These are phyloP conservation scores for Mactromeris polynyma DNA, from an alignment of 2,888 invertebrate genomes.

Conservation along the genomic window DNA sequence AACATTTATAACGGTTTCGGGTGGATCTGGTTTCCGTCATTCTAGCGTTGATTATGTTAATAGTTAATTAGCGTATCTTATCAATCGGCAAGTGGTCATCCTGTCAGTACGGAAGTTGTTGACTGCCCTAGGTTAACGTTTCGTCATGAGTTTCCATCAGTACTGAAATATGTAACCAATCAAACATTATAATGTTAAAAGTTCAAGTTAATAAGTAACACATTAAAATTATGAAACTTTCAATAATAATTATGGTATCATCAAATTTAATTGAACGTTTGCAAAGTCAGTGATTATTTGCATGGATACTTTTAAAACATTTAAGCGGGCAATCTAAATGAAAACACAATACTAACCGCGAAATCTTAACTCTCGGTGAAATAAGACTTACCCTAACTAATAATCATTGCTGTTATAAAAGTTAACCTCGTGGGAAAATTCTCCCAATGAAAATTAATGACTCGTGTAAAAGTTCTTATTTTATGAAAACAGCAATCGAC, in stretches of 20 bases:
- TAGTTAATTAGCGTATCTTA: conserved; percentile 53
- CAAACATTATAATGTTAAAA: no score
- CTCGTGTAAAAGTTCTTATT: background rate
- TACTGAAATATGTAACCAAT: no score
- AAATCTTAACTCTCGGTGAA: background rate
- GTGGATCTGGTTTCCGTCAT: conserved; percentile 57
- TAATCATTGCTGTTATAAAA: background rate
- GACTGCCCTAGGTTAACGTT: background rate
- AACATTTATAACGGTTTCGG: conserved; percentile 54
- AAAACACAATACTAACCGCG: background rate
- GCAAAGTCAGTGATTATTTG: no score
- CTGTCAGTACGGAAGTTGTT: background rate
- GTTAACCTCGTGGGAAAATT: conserved; percentile 10
- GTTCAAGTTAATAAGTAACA: no score
- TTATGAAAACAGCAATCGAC: background rate
- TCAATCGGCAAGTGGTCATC: conserved; percentile 32
- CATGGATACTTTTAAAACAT: no score
- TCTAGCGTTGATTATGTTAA: conserved; percentile 42
- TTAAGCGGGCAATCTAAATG: no score
- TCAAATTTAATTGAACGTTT: no score
- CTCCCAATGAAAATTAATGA: conserved; percentile 4
- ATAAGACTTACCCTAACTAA: background rate
- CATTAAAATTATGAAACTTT: no score
- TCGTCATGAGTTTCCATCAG: background rate
- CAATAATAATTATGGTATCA: no score